Evolutionary conservation across 2,113 vertebrate species (phyloP).

Genomic region (Laticauda colubrina): DNA sequence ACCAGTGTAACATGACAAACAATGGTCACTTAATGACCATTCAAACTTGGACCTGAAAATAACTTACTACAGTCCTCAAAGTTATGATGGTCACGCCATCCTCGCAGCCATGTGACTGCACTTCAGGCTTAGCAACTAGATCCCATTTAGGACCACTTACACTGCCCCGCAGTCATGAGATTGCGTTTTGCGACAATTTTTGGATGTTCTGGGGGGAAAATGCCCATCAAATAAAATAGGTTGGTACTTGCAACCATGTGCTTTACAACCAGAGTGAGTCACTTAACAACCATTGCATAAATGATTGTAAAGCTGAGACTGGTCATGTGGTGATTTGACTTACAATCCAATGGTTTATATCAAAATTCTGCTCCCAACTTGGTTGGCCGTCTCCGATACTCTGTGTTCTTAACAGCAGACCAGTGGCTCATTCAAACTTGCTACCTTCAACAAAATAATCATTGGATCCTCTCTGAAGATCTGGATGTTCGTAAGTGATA

Average conservation of each 20-base stretch:
- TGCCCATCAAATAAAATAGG: background rate
- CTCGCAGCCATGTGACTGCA: background rate
- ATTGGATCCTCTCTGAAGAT: background rate
- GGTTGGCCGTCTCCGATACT: background rate
- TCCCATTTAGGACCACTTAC: background rate
- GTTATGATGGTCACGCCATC: background rate
- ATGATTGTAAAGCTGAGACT: too few relatives aligned
- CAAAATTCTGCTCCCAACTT: background rate
- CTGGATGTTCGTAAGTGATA: background rate
- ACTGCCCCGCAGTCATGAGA: background rate
- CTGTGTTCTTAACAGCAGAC: background rate
- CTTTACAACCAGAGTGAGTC: too few relatives aligned
- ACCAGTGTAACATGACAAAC: too few relatives aligned
- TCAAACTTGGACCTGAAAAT: too few relatives aligned
- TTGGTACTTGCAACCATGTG: too few relatives aligned
- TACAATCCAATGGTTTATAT: too few relatives aligned
- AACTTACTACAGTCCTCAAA: background rate
- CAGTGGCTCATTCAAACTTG: background rate
- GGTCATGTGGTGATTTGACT: too few relatives aligned
- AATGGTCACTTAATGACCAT: too few relatives aligned
- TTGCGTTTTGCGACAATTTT: background rate
- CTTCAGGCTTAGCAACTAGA: background rate
- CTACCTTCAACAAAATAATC: background rate
- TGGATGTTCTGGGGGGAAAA: background rate
- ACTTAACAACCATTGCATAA: too few relatives aligned